Evolutionary conservation across 1,140 invertebrate species (phyloP).

Genomic region (Phymastichus coffea): DNA sequence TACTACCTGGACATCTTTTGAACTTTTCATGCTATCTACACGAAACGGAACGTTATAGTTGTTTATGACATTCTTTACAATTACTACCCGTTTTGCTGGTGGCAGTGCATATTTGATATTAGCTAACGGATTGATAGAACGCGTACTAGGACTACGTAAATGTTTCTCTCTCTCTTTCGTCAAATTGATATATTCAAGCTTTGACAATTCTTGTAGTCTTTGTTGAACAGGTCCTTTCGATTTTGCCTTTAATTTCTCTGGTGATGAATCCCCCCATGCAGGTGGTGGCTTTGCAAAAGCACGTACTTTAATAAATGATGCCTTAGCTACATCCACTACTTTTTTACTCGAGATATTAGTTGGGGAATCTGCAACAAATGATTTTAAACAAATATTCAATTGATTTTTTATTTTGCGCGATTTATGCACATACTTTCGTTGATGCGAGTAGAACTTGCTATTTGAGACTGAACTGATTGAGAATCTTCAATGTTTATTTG

Average conservation of each 20-base stretch:
- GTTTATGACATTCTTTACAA: constrained; percentile 34
- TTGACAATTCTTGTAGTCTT: not conserved
- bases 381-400: no score
- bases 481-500: no score
- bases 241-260: not conserved
- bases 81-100: constrained; percentile 9
- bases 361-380: no score
- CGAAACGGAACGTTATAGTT: constrained; percentile 21
- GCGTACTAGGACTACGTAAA: not conserved
- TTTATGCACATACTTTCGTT: no score
- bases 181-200: constrained; percentile 6
- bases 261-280: constrained; percentile 37
- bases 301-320: constrained; percentile 39
- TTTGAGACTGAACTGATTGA: no score
- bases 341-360: no score
- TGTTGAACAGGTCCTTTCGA: not conserved
- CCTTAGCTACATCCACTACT: no score
- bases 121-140: not conserved
- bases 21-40: not conserved
- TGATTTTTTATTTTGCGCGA: no score
- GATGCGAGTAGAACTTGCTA: no score
- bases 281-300: constrained; percentile 47
- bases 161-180: not conserved
- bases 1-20: no score
- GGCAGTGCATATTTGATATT: not conserved